Conservation (phyloP, 2,888 invertebrate genomes). For the Andrena chrysosceles region DNA sequence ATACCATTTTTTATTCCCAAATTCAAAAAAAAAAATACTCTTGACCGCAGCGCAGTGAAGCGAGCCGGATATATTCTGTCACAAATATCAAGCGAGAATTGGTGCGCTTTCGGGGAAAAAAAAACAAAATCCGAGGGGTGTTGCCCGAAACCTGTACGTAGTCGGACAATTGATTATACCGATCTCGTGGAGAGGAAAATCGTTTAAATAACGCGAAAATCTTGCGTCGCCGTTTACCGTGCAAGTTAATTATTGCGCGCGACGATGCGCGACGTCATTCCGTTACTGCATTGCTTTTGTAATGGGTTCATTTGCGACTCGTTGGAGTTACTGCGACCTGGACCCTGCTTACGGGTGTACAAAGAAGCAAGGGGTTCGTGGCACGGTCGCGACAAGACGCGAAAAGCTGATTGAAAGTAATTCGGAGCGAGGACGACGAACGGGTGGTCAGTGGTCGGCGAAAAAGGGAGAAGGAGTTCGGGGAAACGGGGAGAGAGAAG, state of each 20-base stretch:
- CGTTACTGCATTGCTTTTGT: slow-evolving; percentile 62
- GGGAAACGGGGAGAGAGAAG: not conserved
- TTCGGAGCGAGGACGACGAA: slow-evolving; percentile 21
- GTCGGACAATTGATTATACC: slow-evolving; percentile 26
- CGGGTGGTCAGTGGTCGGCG: slow-evolving; percentile 5
- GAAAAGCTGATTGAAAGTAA: slow-evolving; percentile 27
- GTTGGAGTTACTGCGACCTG: slow-evolving; percentile 37
- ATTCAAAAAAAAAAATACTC: slow-evolving; percentile 38
- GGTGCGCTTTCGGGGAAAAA: not conserved
- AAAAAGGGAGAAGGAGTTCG: not conserved
- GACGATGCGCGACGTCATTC: slow-evolving; percentile 33
- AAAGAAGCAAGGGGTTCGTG: not conserved
- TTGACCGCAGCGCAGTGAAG: slow-evolving; percentile 23
- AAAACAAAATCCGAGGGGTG: slow-evolving; percentile 8
- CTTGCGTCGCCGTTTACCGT: not conserved
- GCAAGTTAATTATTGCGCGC: slow-evolving; percentile 41
- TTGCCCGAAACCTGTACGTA: slow-evolving; percentile 4
- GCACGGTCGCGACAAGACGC: slow-evolving; percentile 7
- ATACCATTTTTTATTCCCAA: slow-evolving; percentile 36
- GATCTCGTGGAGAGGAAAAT: not conserved
- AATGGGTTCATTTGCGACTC: slow-evolving; percentile 36
- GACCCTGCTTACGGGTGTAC: not conserved
- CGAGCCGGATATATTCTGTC: slow-evolving; percentile 30
- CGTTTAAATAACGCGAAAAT: not conserved
- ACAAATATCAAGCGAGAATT: slow-evolving; percentile 35